Evolutionary conservation across 1,140 invertebrate species (phyloP).

Genomic region (Latrodectus geometricus): DNA sequence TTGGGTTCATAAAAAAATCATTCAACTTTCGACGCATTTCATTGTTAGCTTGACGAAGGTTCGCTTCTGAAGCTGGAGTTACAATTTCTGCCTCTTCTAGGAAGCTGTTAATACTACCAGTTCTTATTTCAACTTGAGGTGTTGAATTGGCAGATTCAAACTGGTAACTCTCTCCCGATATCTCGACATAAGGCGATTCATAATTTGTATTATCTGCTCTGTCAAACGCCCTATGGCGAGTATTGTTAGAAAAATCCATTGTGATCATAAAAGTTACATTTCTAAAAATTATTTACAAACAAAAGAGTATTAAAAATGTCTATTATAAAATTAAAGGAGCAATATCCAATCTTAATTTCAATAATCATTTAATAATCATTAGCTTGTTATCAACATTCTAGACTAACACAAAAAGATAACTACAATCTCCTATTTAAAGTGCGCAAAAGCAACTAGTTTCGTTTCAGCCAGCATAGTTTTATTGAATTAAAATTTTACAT

Average conservation of each 20-base stretch:
- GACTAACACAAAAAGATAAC: no score
- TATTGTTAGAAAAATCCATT: neutral
- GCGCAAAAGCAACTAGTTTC: no score
- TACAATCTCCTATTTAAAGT: no score
- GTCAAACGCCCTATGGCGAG: neutral
- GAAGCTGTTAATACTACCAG: slow-evolving; percentile 42
- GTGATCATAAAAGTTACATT: neutral
- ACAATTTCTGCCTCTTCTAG: slow-evolving; percentile 49
- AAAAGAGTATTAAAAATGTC: no score
- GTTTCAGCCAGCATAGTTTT: no score
- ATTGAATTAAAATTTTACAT: no score
- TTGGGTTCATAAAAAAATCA: slow-evolving; percentile 99
- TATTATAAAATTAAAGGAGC: no score
- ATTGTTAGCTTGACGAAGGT: neutral
- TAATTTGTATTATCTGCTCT: neutral
- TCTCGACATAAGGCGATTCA: slow-evolving; percentile 47
- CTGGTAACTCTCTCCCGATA: neutral
- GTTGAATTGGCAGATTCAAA: neutral
- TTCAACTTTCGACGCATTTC: slow-evolving; percentile 81
- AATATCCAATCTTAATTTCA: no score
- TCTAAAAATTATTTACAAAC: neutral
- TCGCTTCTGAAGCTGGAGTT: neutral
- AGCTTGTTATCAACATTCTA: no score
- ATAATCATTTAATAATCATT: no score
- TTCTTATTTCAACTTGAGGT: no score